Evolutionary conservation across 2,113 vertebrate genomes (phyloP), one percentile per base, ranked within the genome.

Genomic region (Parus major): DNA sequence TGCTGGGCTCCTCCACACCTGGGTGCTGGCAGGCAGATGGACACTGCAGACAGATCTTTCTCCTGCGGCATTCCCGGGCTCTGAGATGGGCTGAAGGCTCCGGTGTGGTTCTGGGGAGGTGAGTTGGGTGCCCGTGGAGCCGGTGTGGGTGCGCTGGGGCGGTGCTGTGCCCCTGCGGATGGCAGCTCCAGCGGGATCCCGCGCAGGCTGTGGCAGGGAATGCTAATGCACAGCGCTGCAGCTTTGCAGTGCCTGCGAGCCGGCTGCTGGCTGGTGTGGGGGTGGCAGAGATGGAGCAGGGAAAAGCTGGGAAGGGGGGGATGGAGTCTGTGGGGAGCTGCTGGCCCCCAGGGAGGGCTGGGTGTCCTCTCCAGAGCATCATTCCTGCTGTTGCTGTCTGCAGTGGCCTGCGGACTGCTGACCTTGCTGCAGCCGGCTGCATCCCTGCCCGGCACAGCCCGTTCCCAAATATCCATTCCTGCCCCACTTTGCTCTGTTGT

Each of bases 111-210:
- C 5, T 0, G 23, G 93, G 56, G 36, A 28, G 86, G 60, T 47
- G 68, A 70, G 41, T 22, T 8, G 19, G 23, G 5, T 66, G 46
- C n/a, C 75, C 22, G 0, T 2, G 69, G 15, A 3, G 68, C 28
- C 18, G 1, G 1, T 1, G 39, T 5, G 3, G 29, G 21, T 4
- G 46, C 0, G 31, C 3, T 21, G 4, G 36, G 79, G 47, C 22
- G 72, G 44, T 31, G 90, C 73, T 8, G 69, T 25, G 77, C 57
- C 84, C 88, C 82, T 57, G 55, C 52, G 17, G 75, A 11, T 19
- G 44, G 2, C 8, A 42, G 77, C 31, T 25, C 84, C 2, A 23
- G n/a, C 47, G 82, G 90, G 78, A 61, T 86, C 92, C 90, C 49
- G 33, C 60, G 15, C 85, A 47, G 83, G 68, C 89, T 52, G 17